Base-by-base conservation (phyloP, 2,113 vertebrate species). In the Semnopithecus entellus region DNA sequence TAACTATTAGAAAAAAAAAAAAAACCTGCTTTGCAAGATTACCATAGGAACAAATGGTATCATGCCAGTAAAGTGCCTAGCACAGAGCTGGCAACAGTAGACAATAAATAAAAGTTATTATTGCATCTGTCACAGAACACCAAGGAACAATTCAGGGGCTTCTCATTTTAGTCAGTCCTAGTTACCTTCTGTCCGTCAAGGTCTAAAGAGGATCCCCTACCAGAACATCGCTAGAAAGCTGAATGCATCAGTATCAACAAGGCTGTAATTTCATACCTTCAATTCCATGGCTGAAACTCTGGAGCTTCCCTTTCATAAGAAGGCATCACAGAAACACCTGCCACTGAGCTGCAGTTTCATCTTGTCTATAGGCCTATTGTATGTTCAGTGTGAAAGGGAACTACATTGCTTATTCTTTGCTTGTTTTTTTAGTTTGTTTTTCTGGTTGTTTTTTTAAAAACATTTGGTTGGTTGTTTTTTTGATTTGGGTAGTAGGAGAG, bases 231-330 rank as follows among this genome's bases (percentile, higher is more conserved):
- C 85, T 96, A 94, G 98, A 98, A 98, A 98, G 98, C 94, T 97
- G 98, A 98, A 97, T 91, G 95, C 96, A 95, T 97, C 94, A 35
- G 94, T 97, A 95, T 94, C 75, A 2, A 94, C 84, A 97, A 97
- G 98, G 98, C 92, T 99, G 98, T 98, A 99, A 99, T 99, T 99
- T 98, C 98, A 99, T 98, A 98, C 97, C 68, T 93, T 43, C 97
- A 96, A 92, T 97, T 98, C 97, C 96, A 97, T 89, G 66, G 97
- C 97, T 76, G 50, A 98, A 96, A 91, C 97, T 98, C 50, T 45
- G 96, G 93, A 94, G 95, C 95, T 96, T 98, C 80, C 86, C 98
- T 98, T 98, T 98, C 97, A 97, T 92, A 88, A 98, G 98, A 97
- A 97, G 94, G 95, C 98, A 97, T 98, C 97, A 98, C 97, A 97